Conservation (phyloP, 92 coral and sea anemone species). For the Porites divaricata region DNA sequence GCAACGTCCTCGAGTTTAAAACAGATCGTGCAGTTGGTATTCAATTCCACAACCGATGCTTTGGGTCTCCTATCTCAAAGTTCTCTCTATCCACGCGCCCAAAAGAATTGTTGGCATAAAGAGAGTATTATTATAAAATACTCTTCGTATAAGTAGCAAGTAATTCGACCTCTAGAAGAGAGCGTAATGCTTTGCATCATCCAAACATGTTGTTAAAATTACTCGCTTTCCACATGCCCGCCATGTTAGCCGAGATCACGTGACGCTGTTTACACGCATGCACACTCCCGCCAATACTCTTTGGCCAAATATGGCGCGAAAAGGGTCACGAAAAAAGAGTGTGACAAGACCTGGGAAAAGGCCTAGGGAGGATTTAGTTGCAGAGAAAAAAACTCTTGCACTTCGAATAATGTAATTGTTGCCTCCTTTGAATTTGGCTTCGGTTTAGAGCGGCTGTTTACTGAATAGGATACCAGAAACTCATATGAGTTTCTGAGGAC, state of each 20-base stretch:
- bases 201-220: neutral
- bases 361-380: no score
- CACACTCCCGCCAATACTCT: constrained; percentile 38
- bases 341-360: neutral
- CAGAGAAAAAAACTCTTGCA: no score
- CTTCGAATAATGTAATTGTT: no score
- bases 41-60: neutral
- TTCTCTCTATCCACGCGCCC: neutral
- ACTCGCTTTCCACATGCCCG: constrained; percentile 64
- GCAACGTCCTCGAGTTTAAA: neutral
- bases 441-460: no score
- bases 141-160: neutral
- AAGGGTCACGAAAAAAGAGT: neutral
- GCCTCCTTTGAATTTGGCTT: no score
- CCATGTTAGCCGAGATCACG: constrained; percentile 66
- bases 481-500: no score
- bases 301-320: constrained; percentile 25
- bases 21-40: neutral
- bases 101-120: neutral
- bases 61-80: neutral
- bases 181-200: neutral
- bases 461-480: no score
- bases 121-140: neutral
- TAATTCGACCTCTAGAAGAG: neutral
- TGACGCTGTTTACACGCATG: constrained; percentile 64